Percentiles rank a stretch among this genome's conserved stretches.
These are phyloP conservation scores for Himalopsyche phryganea DNA, from an alignment of 1,140 invertebrate species.

Conservation along the genomic window DNA sequence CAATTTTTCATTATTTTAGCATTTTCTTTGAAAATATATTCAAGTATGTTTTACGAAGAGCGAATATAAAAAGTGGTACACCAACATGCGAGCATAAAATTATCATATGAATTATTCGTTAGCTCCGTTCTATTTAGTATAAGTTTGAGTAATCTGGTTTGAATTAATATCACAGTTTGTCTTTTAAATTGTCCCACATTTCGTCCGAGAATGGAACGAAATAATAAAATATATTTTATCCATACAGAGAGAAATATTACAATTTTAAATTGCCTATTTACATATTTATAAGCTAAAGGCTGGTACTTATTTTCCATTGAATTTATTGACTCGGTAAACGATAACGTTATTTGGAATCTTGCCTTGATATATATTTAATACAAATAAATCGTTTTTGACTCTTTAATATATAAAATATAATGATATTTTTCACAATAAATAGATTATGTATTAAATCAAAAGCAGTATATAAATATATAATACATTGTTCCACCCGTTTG, in stretches of 20 bases:
- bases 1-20: no score
- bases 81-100: slow-evolving; percentile 8
- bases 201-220: slow-evolving; percentile 3
- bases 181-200: slow-evolving; percentile 16
- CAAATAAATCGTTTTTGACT: not conserved
- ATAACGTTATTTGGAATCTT: slow-evolving; percentile 30
- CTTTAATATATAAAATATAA: no score
- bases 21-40: no score
- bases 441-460: no score
- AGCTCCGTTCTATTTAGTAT: not conserved
- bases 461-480: no score
- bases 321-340: slow-evolving; percentile 20
- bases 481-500: no score
- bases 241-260: slow-evolving; percentile 20
- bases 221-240: slow-evolving; percentile 17
- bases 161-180: slow-evolving; percentile 13
- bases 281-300: slow-evolving; percentile 24
- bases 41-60: no score
- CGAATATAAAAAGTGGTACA: no score
- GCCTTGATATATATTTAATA: not conserved
- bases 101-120: slow-evolving; percentile 21
- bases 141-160: not conserved
- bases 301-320: slow-evolving; percentile 1
- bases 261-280: slow-evolving; percentile 30
- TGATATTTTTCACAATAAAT: no score